Percentiles rank a stretch among this genome's conserved stretches.
Evolutionary conservation across 2,797 vertebrate species (phyloP).

Genomic region (Bradypodion pumilum): DNA sequence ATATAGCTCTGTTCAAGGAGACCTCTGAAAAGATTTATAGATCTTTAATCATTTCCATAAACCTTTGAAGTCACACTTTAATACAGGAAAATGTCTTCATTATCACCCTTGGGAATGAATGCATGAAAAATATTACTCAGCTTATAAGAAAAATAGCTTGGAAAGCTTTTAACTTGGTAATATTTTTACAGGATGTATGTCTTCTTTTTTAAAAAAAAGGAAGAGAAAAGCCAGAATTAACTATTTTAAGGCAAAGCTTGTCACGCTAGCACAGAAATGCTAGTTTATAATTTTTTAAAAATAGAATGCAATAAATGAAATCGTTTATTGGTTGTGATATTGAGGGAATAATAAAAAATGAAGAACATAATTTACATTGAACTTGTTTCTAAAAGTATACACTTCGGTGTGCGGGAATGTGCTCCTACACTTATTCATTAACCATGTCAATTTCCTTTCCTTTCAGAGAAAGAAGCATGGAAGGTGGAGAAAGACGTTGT

Average conservation of each 20-base stretch:
- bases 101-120: constrained; percentile 19
- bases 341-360: background rate
- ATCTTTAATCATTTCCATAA: constrained; percentile 29
- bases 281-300: background rate
- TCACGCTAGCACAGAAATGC: background rate
- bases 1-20: constrained; percentile 16
- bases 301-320: background rate
- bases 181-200: background rate
- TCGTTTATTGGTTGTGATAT: background rate
- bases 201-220: background rate
- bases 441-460: background rate
- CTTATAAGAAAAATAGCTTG: constrained; percentile 30
- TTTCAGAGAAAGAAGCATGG: too few relatives aligned
- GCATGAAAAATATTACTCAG: constrained; percentile 23
- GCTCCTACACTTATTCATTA: background rate
- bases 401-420: background rate
- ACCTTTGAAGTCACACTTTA: constrained; percentile 1
- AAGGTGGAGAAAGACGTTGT: too few relatives aligned
- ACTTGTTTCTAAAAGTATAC: background rate
- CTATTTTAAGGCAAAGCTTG: constrained; percentile 7
- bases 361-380: background rate
- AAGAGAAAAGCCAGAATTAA: constrained; percentile 17
- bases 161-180: constrained; percentile 11
- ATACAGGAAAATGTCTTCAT: constrained; percentile 40
- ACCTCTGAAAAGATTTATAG: constrained; percentile 33